Conservation (phyloP, 2,797 vertebrate genomes). For the Cynopterus sphinx region DNA sequence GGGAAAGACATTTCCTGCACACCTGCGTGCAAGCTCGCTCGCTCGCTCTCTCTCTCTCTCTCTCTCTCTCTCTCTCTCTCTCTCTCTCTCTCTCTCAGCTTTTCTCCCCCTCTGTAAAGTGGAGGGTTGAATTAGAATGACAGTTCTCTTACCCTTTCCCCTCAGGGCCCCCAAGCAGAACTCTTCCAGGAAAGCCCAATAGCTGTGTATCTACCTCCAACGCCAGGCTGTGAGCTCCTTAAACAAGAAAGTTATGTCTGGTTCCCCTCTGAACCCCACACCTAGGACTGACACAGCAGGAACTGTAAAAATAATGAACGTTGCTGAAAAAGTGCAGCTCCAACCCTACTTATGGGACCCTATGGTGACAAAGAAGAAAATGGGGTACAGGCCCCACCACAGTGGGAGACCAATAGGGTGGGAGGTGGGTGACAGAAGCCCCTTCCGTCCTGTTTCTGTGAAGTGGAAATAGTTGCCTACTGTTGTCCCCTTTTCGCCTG, state of each 20-base stretch:
- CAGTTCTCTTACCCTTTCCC: not conserved
- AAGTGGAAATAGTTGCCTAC: not conserved
- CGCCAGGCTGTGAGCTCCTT: rapidly evolving
- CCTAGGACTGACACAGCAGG: not conserved
- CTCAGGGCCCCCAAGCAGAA: not conserved
- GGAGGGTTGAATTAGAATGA: not conserved
- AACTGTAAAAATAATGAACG: not conserved
- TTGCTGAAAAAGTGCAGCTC: not conserved
- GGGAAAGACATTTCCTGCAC: not conserved
- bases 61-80: not conserved
- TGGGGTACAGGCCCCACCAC: not conserved
- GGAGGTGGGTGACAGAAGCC: not conserved
- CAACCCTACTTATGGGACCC: not conserved
- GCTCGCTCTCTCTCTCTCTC: too few species aligned
- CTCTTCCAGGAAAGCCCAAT: not conserved
- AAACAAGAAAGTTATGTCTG: not conserved
- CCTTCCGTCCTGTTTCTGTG: not conserved
- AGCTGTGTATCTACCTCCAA: not conserved
- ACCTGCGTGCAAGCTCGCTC: too few species aligned
- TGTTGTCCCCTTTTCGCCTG: not conserved
- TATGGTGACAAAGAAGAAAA: not conserved
- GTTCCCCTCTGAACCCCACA: not conserved
- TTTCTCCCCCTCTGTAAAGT: not conserved
- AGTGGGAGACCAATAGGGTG: not conserved
- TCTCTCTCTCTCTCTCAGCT: not conserved